Conservation (phyloP, 2,113 vertebrate species). For the Spermophilus dauricus region DNA sequence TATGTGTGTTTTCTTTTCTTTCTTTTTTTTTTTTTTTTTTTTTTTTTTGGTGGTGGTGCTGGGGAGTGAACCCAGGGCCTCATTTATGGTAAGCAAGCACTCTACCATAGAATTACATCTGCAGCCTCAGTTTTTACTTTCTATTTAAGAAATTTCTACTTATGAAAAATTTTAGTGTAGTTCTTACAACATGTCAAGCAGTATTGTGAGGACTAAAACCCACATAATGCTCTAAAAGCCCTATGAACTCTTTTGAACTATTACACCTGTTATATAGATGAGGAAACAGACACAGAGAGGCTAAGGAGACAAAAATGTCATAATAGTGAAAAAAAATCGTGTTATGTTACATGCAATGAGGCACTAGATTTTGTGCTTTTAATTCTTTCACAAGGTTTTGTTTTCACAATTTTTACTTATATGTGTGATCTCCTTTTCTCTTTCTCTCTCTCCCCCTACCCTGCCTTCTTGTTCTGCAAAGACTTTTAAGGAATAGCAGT, state of each 20-base stretch:
- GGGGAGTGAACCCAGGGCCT: too few relatives aligned
- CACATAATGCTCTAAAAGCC: not conserved
- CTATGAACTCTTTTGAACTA: not conserved
- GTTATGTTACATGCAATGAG: too few relatives aligned
- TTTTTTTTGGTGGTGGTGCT: too few relatives aligned
- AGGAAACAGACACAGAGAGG: not conserved
- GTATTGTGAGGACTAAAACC: not conserved
- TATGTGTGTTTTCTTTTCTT: too few relatives aligned
- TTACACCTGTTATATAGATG: not conserved
- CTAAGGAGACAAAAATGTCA: not conserved
- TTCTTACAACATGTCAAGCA: not conserved
- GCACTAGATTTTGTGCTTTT: not conserved
- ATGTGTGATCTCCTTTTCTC: not conserved
- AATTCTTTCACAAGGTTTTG: not conserved
- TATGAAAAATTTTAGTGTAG: not conserved
- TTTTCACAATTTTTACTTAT: not conserved
- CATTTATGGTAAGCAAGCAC: too few relatives aligned
- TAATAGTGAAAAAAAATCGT: not conserved
- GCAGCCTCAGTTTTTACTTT: too few relatives aligned
- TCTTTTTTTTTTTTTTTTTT: too few relatives aligned
- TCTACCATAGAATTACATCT: too few relatives aligned
- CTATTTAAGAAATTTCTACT: not conserved
- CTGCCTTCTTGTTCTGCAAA: not conserved
- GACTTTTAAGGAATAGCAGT: not conserved
- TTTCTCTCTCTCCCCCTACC: fast-evolving